Base-by-base conservation (phyloP, 2,113 vertebrate genomes). In the Pyxicephalus adspersus region DNA sequence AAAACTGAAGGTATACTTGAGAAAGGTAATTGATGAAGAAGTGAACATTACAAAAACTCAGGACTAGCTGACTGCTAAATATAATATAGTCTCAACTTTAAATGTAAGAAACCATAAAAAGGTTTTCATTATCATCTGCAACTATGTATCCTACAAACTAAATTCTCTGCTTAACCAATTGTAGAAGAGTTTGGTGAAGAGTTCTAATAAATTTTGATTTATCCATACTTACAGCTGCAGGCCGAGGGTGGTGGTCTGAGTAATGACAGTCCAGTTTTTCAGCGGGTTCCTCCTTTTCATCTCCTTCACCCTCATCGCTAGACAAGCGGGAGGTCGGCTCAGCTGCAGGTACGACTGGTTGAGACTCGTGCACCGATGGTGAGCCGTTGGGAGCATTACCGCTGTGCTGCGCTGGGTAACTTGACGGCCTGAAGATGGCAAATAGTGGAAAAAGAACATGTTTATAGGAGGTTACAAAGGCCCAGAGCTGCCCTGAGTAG, bases 241-340 rank as follows among this genome's bases (percentile, higher is more conserved):
- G 97, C 91, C 96, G 95, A 90, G 98, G 97, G 89, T 99, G 98
- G 90, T 94, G 96, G 94, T 95, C 95, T 94, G 98, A 99, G 95
- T 96, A 99, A 91, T 97, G 95, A 94, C 96, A 98, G 93, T 98
- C 97, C 94, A 99, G 94, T 94, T 96, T 99, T 90, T 98, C 98
- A 84, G 92, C 85, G 86, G 86, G 90, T 86, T 98, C 97, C 87
- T 98, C 97, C 88, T 96, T 95, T 85, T 98, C 97, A 81, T 99
- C 97, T 68, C 95, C 96, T 93, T 99, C 98, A 66, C 96, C 97
- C 90, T 99, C 98, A 63, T 99, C 98, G 67, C 98, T 99, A 88
- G 97, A 99, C 86, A 95, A 92, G 85, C 96, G 95, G 85, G 93
- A 94, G 85, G 91, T 89, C 85, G 94, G 94, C 85, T 96, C 95